These are phyloP conservation scores for Epizoanthus scotinus DNA, from an alignment of 92 coral and sea anemone genomes.

Conservation along the genomic window DNA sequence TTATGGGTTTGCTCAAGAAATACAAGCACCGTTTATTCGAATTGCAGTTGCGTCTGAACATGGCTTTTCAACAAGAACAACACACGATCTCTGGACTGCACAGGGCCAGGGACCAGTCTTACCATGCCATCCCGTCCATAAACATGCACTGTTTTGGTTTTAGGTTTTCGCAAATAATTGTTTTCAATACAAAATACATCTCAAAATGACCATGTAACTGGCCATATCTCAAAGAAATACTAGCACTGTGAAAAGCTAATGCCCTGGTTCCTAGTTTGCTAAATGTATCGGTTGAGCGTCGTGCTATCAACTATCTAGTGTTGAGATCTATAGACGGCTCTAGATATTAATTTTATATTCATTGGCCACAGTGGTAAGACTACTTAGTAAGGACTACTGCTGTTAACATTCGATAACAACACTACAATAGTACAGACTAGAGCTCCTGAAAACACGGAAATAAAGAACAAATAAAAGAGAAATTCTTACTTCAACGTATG, in stretches of 20 bases:
- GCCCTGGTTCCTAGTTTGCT: background rate
- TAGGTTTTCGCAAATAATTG: background rate
- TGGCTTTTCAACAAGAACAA: background rate
- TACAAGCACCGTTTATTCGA: background rate
- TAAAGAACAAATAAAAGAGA: slow-evolving; percentile 16
- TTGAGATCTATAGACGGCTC: background rate
- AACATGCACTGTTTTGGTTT: background rate
- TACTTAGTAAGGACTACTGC: background rate
- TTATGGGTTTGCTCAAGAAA: background rate
- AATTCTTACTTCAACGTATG: slow-evolving; percentile 73
- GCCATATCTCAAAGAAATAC: background rate
- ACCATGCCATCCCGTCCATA: background rate
- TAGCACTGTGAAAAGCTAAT: background rate
- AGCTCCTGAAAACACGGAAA: slow-evolving; percentile 19
- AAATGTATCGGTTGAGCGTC: too few species aligned
- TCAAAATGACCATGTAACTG: background rate
- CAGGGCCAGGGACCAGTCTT: too few species aligned
- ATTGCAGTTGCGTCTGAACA: background rate
- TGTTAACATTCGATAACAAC: background rate
- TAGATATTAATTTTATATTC: background rate
- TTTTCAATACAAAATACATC: background rate
- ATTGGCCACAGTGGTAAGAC: too few species aligned
- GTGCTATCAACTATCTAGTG: too few species aligned
- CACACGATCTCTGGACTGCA: background rate
- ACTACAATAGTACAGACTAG: background rate